phyloP scores from a whole-genome alignment of 2,113 vertebrate species.

The Corythoichthys intestinalis region DNA sequence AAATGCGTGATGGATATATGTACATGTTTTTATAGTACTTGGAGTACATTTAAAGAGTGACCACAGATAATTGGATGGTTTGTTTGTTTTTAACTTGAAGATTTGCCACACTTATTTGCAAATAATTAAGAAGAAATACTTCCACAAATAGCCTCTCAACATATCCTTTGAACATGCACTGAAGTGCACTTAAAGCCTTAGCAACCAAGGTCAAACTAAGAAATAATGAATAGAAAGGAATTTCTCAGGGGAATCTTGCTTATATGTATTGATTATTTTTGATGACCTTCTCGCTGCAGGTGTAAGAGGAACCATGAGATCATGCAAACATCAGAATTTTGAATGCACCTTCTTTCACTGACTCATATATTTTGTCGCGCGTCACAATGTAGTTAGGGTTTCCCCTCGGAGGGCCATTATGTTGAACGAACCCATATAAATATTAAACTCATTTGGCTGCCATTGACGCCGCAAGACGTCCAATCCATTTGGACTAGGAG shows the following conservation, averaged over 20 bases:
- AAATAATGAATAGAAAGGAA: not conserved
- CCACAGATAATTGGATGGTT: not conserved
- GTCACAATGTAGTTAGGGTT: too few relatives aligned
- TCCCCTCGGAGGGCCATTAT: too few relatives aligned
- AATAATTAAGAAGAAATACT: not conserved
- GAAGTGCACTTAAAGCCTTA: not conserved
- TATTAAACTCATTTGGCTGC: too few relatives aligned
- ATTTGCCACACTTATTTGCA: not conserved
- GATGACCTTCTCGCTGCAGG: not conserved
- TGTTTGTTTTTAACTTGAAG: not conserved
- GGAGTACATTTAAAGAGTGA: constrained; percentile 10
- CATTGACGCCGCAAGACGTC: too few relatives aligned
- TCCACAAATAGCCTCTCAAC: not conserved
- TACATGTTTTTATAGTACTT: not conserved
- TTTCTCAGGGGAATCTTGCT: not conserved
- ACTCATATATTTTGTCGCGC: too few relatives aligned
- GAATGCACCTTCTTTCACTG: not conserved
- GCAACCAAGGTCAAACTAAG: not conserved
- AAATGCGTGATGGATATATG: constrained; percentile 2
- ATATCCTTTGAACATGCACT: not conserved
- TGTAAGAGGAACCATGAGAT: not conserved
- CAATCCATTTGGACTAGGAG: too few relatives aligned
- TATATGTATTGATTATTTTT: constrained; percentile 7
- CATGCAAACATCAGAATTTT: not conserved
- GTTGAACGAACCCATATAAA: too few relatives aligned